Evolutionary conservation across 1,140 invertebrate genomes (phyloP).

Genomic region (Heliconius melpomene): DNA sequence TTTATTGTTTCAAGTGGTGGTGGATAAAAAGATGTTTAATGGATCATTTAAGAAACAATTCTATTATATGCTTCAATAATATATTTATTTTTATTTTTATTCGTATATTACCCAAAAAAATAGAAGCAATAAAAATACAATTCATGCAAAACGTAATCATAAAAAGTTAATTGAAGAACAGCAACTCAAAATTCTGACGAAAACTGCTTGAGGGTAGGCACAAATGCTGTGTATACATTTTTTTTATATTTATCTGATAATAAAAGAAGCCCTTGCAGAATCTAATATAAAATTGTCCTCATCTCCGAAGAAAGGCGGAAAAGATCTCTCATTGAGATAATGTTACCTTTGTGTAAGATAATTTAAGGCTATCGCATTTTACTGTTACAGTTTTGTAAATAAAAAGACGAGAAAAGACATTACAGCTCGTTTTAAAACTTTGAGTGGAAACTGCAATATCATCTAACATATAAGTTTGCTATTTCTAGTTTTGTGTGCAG

Average conservation of each 20-base stretch:
- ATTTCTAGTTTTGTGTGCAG: neutral
- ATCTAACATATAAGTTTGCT: neutral
- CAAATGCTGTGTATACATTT: constrained; percentile 14
- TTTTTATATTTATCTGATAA: constrained; percentile 22
- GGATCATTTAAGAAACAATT: too few species aligned
- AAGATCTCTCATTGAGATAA: constrained; percentile 48
- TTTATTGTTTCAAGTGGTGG: too few species aligned
- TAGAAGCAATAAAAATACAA: neutral
- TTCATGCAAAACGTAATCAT: neutral
- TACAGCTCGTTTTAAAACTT: constrained; percentile 12
- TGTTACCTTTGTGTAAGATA: constrained; percentile 44
- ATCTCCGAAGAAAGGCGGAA: constrained; percentile 37
- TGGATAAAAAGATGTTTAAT: too few species aligned
- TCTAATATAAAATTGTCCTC: constrained; percentile 40
- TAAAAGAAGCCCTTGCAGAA: constrained; percentile 16
- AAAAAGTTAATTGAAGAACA: neutral
- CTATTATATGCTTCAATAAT: too few species aligned
- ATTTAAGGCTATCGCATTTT: constrained; percentile 46
- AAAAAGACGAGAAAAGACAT: constrained; percentile 29
- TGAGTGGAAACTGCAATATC: neutral
- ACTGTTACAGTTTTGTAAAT: constrained; percentile 36
- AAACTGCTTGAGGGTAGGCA: neutral
- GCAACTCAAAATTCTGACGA: neutral
- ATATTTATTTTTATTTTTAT: too few species aligned
- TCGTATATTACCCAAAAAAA: neutral